Evolutionary conservation across 2,888 invertebrate genomes (phyloP), one percentile per base, ranked within the genome.

Genomic region (Bibio marci): DNA sequence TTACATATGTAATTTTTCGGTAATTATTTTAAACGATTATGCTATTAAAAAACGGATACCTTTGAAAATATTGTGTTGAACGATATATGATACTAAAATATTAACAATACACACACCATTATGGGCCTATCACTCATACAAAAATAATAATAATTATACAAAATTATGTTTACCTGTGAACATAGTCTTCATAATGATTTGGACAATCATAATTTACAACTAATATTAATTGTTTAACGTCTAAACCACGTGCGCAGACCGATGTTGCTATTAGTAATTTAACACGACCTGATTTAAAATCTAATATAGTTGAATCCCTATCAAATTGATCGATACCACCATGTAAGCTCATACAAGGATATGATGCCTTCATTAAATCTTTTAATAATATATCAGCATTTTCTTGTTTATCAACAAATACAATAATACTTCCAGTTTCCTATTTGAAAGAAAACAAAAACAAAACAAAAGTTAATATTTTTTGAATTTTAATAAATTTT

Each of bases 251-350:
- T 1, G 98, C 97, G 4, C 97, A 97, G 2, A 99, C 97, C 12
- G 95, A 97, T 1, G 98, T 98, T 0, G 98, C 98, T 4, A 97
- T 86, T 53, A 98, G 63, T 35, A 98, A 65, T 56, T 86, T 87
- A 48, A 91, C 80, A 63, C 87, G 82, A 37, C 92, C 94, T 27
- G 78, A 78, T 66, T 99, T 99, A 64, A 98, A 99, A 65, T 98
- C 97, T 26, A 85, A 71, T 50, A 98, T 97, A 25, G 92, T 95
- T 4, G 91, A 91, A 64, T 98, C 98, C 49, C 98, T 72, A 67
- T 98, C 98, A 62, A 92, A 95, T 66, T 98, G 98, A 67, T 99
- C 98, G 55, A 99, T 95, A 48, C 95, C 98, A 42, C 98, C 98
- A 55, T 99, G 98, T 37, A 98, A 70, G 40, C 95, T 90, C 79